Percentiles rank a stretch among this genome's conserved stretches.
Evolutionary conservation across 2,797 vertebrate species (phyloP).

Genomic region (Galago senegalensis): DNA sequence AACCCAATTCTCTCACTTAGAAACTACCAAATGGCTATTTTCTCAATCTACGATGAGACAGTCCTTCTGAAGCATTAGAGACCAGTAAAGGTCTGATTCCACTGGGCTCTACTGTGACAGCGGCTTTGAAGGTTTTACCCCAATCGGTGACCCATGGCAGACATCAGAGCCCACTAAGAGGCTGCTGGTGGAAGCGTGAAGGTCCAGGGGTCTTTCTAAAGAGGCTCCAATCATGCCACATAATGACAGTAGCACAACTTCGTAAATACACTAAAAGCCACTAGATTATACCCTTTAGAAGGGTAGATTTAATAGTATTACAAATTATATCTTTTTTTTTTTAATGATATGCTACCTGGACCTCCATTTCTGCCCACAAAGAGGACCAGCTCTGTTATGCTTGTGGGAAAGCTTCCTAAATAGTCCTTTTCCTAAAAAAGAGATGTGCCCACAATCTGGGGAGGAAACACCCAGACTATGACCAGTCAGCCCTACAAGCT

Average conservation of each 20-base stretch:
- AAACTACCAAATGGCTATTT: not conserved
- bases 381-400: not conserved
- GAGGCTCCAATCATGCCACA: not conserved
- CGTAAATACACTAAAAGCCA: not conserved
- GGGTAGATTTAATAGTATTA: not conserved
- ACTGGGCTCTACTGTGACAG: not conserved
- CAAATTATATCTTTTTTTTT: not conserved
- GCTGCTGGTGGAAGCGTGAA: not conserved
- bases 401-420: not conserved
- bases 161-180: not conserved
- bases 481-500: not conserved
- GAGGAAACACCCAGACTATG: not conserved
- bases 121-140: not conserved
- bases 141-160: not conserved
- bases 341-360: not conserved
- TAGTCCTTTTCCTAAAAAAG: not conserved
- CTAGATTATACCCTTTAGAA: not conserved
- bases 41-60: not conserved
- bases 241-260: no score
- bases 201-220: not conserved
- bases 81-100: not conserved
- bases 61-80: not conserved
- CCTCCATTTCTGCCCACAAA: not conserved
- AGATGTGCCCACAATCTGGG: not conserved
- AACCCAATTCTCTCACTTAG: not conserved